These are phyloP conservation scores for Alaudala cheleensis DNA, from an alignment of 2,113 vertebrate genomes.

Conservation along the genomic window DNA sequence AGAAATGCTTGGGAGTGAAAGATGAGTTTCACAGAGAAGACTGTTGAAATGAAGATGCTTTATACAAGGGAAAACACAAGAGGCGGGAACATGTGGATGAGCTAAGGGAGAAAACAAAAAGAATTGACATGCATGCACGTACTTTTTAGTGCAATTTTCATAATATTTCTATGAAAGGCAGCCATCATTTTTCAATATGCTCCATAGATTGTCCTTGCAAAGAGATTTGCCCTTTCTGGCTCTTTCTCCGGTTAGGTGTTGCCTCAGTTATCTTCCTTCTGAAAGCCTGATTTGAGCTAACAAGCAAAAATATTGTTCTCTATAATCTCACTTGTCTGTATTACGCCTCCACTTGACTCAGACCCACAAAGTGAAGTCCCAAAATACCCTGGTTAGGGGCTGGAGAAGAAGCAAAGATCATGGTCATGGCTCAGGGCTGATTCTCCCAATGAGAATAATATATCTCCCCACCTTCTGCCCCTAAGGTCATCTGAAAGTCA, in stretches of 20 bases:
- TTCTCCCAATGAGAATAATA: neutral
- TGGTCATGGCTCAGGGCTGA: neutral
- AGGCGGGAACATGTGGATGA: neutral
- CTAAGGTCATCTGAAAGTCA: neutral
- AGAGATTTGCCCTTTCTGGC: neutral
- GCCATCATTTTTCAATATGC: neutral
- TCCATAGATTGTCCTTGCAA: neutral
- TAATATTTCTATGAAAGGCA: neutral
- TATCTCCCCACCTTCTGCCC: neutral
- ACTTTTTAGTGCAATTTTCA: neutral
- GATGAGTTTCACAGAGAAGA: neutral
- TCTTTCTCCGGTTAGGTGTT: neutral
- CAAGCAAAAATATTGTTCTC: neutral
- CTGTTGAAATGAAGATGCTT: neutral
- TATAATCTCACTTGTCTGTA: neutral
- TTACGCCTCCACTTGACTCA: neutral
- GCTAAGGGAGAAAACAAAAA: neutral
- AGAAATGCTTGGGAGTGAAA: neutral
- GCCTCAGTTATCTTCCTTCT: neutral
- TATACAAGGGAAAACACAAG: neutral
- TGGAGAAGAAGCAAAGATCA: neutral
- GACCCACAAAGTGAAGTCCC: neutral
- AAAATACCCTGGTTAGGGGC: neutral
- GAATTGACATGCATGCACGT: neutral
- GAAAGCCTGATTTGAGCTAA: neutral